Percentiles rank a stretch among this genome's conserved stretches.
Evolutionary conservation across 2,888 invertebrate genomes (phyloP).

Genomic region (Oithona nana): DNA sequence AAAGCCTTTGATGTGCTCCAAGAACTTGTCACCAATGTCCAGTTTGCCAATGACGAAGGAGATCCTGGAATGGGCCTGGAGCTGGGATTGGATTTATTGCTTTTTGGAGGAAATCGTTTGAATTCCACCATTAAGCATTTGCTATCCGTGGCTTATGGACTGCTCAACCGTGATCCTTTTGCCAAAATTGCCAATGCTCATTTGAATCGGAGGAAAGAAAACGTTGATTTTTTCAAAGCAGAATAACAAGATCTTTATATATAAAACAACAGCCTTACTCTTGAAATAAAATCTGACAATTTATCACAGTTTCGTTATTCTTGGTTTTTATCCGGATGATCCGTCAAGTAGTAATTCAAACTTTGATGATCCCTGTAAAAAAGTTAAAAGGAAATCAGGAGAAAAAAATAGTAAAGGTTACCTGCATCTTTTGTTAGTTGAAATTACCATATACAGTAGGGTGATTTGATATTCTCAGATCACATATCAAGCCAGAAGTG

Average conservation of each 20-base stretch:
- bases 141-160: slow-evolving; percentile 50
- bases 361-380: too few relatives aligned
- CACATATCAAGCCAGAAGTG: too few relatives aligned
- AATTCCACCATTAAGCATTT: slow-evolving; percentile 44
- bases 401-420: too few relatives aligned
- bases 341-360: too few relatives aligned
- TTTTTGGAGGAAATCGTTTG: slow-evolving; percentile 40
- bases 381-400: too few relatives aligned
- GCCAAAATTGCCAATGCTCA: slow-evolving; percentile 43
- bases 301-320: too few relatives aligned
- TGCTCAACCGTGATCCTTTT: slow-evolving; percentile 51
- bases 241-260: background rate
- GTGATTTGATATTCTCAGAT: too few relatives aligned
- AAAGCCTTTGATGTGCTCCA: slow-evolving; percentile 25
- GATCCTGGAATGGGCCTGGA: slow-evolving; percentile 87
- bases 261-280: too few relatives aligned
- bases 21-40: slow-evolving; percentile 58
- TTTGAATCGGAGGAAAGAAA: background rate
- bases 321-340: too few relatives aligned
- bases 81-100: slow-evolving; percentile 30
- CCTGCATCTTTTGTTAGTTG: too few relatives aligned
- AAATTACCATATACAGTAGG: too few relatives aligned
- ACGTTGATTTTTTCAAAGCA: background rate
- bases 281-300: too few relatives aligned
- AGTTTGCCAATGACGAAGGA: slow-evolving; percentile 79